These are phyloP conservation scores for Sprattus sprattus DNA, from an alignment of 2,113 vertebrate species.

Conservation along the genomic window DNA sequence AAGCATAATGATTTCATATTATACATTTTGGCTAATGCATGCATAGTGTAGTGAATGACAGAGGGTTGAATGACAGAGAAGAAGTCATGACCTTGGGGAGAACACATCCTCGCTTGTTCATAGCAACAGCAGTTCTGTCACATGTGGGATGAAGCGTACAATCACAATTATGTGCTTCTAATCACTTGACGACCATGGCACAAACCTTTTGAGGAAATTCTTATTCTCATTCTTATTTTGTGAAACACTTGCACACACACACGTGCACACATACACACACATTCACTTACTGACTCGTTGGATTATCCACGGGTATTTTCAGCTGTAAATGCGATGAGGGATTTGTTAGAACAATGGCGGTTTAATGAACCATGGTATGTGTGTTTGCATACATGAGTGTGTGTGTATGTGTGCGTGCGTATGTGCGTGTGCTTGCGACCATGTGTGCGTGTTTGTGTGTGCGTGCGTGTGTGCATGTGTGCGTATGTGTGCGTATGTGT, in stretches of 20 bases:
- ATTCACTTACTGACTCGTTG: not conserved
- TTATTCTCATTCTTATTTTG: not conserved
- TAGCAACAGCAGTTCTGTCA: not conserved
- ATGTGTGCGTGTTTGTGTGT: not conserved
- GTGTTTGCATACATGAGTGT: not conserved
- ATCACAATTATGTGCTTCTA: not conserved
- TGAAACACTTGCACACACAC: not conserved
- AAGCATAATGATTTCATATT: not conserved
- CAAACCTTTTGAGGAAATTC: not conserved
- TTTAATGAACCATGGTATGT: not conserved
- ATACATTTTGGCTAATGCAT: not conserved
- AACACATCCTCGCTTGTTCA: not conserved
- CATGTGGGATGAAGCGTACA: not conserved
- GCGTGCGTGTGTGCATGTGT: not conserved
- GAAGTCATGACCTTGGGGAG: not conserved
- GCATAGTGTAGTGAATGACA: not conserved
- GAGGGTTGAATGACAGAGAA: not conserved
- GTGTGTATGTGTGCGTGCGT: not conserved
- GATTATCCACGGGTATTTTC: slow-evolving; percentile 22
- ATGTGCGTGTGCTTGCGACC: not conserved
- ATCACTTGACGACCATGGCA: not conserved
- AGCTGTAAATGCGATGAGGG: slow-evolving; percentile 5
- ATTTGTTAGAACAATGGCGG: not conserved
- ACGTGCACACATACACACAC: slow-evolving; percentile 21
- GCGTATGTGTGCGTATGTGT: not conserved